These are phyloP conservation scores for Etheostoma perlongum DNA, from an alignment of 2,797 vertebrate species.

Conservation along the genomic window DNA sequence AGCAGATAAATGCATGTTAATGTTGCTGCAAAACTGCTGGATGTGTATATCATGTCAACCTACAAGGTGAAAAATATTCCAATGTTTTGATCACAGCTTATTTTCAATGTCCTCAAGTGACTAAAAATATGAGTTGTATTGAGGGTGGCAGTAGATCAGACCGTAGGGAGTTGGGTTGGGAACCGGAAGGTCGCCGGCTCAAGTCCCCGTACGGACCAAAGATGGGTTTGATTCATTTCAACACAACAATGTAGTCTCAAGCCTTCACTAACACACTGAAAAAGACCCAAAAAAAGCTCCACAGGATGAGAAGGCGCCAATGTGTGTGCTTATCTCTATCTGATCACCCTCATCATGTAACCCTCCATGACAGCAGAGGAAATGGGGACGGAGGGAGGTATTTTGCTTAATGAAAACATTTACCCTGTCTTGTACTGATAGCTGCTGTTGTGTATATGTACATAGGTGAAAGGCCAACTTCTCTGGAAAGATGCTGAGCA, in stretches of 20 bases:
- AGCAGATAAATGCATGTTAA: no score
- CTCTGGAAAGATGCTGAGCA: conserved; percentile 23
- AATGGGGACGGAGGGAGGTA: conserved; percentile 75
- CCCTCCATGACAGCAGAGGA: conserved; percentile 78
- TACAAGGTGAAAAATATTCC: no score
- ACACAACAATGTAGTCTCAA: conserved; percentile 40
- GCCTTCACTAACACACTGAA: conserved; percentile 44
- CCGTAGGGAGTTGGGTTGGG: no score
- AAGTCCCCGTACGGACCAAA: background rate
- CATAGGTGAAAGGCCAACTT: conserved; percentile 68
- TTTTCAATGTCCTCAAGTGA: no score
- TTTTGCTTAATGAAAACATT: conserved; percentile 78
- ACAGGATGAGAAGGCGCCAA: conserved; percentile 81
- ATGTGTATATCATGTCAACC: no score
- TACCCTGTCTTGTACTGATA: conserved; percentile 68
- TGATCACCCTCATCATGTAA: conserved; percentile 75
- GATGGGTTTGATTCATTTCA: conserved; percentile 11
- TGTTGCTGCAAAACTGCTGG: no score
- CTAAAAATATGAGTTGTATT: no score
- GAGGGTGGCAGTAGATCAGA: no score
- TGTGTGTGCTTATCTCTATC: conserved; percentile 71
- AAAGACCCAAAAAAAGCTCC: conserved; percentile 48
- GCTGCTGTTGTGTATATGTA: conserved; percentile 55
- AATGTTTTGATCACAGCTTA: no score
- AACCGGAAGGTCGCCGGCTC: no score